These are phyloP conservation scores for Notoglanidium macrostoma DNA, from an alignment of 2,797 vertebrate species.

Conservation along the genomic window DNA sequence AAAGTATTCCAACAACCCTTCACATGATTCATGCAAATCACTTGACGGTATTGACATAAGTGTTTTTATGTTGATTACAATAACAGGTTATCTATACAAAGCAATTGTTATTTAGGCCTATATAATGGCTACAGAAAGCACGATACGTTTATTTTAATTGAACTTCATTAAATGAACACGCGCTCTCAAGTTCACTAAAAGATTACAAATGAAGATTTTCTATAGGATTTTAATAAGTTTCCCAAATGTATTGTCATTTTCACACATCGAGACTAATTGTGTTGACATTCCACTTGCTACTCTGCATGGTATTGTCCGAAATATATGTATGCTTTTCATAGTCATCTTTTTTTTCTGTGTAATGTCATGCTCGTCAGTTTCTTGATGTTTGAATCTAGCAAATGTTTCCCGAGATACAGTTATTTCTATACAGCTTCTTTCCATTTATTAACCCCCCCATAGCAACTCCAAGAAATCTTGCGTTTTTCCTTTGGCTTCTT, in stretches of 20 bases:
- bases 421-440: slow-evolving; percentile 59
- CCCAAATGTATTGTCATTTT: not conserved
- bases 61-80: slow-evolving; percentile 20
- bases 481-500: slow-evolving; percentile 73
- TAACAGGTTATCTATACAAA: slow-evolving; percentile 16
- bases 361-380: slow-evolving; percentile 4
- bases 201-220: not conserved
- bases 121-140: not conserved
- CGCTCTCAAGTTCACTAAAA: not conserved
- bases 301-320: not conserved
- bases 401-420: slow-evolving; percentile 26
- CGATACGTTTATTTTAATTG: not conserved
- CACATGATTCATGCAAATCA: slow-evolving; percentile 65
- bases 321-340: slow-evolving; percentile 4
- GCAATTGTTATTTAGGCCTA: slow-evolving; percentile 29
- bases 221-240: not conserved
- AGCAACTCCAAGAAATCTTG: slow-evolving; percentile 72
- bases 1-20: slow-evolving; percentile 65
- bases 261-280: not conserved
- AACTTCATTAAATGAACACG: not conserved
- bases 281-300: not conserved
- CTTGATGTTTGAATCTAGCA: not conserved
- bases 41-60: slow-evolving; percentile 57
- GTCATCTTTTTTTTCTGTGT: not conserved
- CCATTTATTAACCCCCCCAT: slow-evolving; percentile 56